phyloP scores from a whole-genome alignment of 2,797 vertebrate genomes.

The Ctenosaura bakeri region DNA sequence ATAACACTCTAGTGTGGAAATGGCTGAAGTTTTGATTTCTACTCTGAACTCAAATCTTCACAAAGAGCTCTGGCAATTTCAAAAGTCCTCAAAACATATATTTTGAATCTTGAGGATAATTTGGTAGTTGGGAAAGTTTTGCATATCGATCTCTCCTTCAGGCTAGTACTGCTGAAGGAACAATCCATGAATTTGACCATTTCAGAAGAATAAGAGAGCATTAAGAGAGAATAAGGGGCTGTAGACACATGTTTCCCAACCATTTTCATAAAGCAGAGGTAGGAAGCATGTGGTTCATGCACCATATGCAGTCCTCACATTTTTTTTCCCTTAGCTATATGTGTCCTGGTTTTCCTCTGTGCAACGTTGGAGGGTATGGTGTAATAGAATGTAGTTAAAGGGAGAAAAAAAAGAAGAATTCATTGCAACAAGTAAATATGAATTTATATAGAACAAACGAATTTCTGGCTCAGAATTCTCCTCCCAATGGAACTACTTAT shows the following conservation, averaged over 20 bases:
- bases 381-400: no score
- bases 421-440: no score
- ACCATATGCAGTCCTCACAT: no score
- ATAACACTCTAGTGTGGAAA: no score
- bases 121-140: no score
- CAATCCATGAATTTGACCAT: no score
- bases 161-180: not conserved
- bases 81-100: not conserved
- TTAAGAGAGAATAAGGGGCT: not conserved
- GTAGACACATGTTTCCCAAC: not conserved
- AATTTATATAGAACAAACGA: not conserved
- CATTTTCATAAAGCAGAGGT: no score
- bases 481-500: not conserved
- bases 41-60: not conserved
- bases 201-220: not conserved
- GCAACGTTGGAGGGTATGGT: no score
- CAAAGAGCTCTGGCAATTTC: not conserved
- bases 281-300: no score
- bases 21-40: not conserved
- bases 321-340: no score
- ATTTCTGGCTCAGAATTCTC: not conserved
- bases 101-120: not conserved
- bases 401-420: no score
- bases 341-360: no score
- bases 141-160: not conserved